These are phyloP conservation scores for Anthopleura xanthogrammica DNA, from an alignment of 92 coral and sea anemone species.

Conservation along the genomic window DNA sequence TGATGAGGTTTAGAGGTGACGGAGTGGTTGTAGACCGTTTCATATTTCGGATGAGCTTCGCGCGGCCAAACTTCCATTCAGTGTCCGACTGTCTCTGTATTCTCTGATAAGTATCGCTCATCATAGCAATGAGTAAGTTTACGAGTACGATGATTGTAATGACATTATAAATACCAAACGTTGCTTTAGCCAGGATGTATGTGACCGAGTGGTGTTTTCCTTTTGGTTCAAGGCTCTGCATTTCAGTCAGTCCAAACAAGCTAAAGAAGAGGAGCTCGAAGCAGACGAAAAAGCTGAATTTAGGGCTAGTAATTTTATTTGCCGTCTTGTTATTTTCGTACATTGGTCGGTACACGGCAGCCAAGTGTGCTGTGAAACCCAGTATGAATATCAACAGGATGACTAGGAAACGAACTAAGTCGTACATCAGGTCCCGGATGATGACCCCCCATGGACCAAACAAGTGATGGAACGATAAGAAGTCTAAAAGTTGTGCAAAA, in stretches of 20 bases:
- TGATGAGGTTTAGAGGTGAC: constrained; percentile 86
- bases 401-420: constrained; percentile 90
- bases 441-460: constrained; percentile 99
- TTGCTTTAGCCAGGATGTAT: constrained; percentile 63
- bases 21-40: constrained; percentile 99
- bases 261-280: constrained; percentile 86
- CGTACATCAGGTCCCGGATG: constrained; percentile 98
- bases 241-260: constrained; percentile 84
- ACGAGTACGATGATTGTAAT: constrained; percentile 91
- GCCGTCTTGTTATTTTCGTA: constrained; percentile 23
- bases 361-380: constrained; percentile 94
- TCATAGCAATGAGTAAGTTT: constrained; percentile 97
- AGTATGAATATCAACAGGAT: constrained; percentile 87
- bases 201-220: constrained; percentile 47
- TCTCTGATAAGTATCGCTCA: constrained; percentile 99
- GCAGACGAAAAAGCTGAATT: constrained; percentile 57
- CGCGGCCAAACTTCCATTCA: constrained; percentile 99
- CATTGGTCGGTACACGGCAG: constrained; percentile 92
- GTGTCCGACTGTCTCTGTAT: constrained; percentile 94
- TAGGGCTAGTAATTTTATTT: constrained; percentile 19
- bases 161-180: constrained; percentile 89
- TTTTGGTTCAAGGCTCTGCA: constrained; percentile 40
- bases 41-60: constrained; percentile 94
- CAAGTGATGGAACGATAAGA: constrained; percentile 94
- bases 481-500: constrained; percentile 89